Conservation (phyloP, 2,113 vertebrate species). For the Pygoscelis adeliae region DNA sequence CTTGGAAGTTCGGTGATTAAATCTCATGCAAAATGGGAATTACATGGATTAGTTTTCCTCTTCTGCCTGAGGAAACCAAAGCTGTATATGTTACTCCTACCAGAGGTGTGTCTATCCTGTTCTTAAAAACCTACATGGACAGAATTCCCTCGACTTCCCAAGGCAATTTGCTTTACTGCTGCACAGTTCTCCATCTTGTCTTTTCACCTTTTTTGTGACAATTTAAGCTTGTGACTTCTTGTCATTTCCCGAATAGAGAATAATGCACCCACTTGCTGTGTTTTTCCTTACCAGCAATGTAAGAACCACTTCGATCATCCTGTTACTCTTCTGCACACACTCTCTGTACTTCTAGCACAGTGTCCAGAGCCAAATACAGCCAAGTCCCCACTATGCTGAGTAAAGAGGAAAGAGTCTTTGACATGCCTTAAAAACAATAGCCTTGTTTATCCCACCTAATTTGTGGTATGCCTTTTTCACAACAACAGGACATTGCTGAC, state of each 20-base stretch:
- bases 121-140: neutral
- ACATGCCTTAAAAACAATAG: neutral
- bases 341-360: neutral
- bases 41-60: neutral
- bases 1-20: neutral
- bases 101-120: neutral
- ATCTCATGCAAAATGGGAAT: neutral
- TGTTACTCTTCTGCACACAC: neutral
- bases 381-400: neutral
- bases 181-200: neutral
- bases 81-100: neutral
- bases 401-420: neutral
- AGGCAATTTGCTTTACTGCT: neutral
- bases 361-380: neutral
- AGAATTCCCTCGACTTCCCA: neutral
- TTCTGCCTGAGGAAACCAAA: neutral
- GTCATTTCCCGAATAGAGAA: neutral
- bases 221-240: neutral
- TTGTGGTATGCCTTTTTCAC: neutral
- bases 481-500: neutral
- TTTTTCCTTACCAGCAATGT: neutral
- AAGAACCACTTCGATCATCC: neutral
- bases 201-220: neutral
- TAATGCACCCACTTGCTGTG: neutral
- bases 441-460: neutral